Conservation (phyloP, 1,140 invertebrate species). For the Pissodes strobi region DNA sequence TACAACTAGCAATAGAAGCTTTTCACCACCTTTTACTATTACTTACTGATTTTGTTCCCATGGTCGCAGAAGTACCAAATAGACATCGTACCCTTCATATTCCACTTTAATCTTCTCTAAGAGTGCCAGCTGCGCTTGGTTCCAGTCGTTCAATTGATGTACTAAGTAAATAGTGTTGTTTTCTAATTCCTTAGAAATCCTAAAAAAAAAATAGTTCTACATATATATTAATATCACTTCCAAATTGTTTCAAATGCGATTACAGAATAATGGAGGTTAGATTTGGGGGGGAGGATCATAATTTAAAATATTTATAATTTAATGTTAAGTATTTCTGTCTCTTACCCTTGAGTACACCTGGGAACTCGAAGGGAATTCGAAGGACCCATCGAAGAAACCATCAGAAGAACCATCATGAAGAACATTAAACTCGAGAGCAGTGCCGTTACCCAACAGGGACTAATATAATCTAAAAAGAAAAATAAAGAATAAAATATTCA, state of each 20-base stretch:
- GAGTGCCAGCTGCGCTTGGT: constrained; percentile 35
- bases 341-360: constrained; percentile 30
- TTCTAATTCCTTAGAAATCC: no score
- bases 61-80: constrained; percentile 17
- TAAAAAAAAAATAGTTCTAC: no score
- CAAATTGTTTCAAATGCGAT: no score
- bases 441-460: constrained; percentile 45
- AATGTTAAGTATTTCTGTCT: no score
- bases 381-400: constrained; percentile 36
- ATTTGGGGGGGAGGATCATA: no score
- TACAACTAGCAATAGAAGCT: no score
- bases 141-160: constrained; percentile 38
- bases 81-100: constrained; percentile 25
- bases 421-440: constrained; percentile 36
- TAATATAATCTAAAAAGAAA: constrained; percentile 46
- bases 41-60: constrained; percentile 3
- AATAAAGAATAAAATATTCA: no score
- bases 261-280: no score
- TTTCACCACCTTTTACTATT: background rate
- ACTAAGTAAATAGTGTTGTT: constrained; percentile 50
- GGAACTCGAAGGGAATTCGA: constrained; percentile 25
- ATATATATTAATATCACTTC: no score
- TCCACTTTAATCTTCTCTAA: constrained; percentile 39
- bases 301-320: no score
- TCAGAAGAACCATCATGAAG: constrained; percentile 41